Evolutionary conservation across 2,113 vertebrate species (phyloP), one percentile per base, ranked within the genome.

Genomic region (Erinaceus europaeus): DNA sequence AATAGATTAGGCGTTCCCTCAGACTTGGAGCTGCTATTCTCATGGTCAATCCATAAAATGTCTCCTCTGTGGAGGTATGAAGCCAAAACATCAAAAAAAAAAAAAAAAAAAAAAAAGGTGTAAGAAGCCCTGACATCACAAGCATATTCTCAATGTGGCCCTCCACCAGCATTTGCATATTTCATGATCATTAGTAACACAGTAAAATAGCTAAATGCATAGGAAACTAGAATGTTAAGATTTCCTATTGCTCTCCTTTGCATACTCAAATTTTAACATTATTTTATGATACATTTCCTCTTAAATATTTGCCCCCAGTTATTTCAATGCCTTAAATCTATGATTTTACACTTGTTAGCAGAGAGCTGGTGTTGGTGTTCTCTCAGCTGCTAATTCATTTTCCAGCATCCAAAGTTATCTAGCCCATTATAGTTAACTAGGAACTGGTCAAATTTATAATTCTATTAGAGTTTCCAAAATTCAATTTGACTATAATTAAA

Each of bases 381-480:
- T 67, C 20, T 32, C 23, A 14, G 11, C 65, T 7, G 52, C 57
- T 48, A 90, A 50, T 13, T 46, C 10, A 12, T 40, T 81, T 80
- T 40, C n/a, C 32, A 80, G 61, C 20, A 40, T 62, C 55, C 36
- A 48, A 40, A 69, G 40, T 27, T 34, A 68, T 62, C 68, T 32
- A 75, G 21, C 50, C 18, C 77, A 72, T 20, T 53, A 32, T 8
- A 76, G 40, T 91, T 82, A 85, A 85, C 20, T 53, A 62, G 46
- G 57, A 76, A 55, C 25, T 48, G 79, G 29, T 61, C 7, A 64
- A 57, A 78, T 46, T 50, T 75, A 38, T 3, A 78, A 84, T 71
- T 53, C 52, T 42, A 71, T 67, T 86, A 46, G n/a, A n/a, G 44
- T 69, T 93, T 73, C 44, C 52, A 23, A 91, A 81, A 84, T 40